A percentile compares a stretch with the other conserved stretches of the same genome.
phyloP scores from a whole-genome alignment of 2,888 invertebrate genomes.

The Zaprionus lineosus region DNA sequence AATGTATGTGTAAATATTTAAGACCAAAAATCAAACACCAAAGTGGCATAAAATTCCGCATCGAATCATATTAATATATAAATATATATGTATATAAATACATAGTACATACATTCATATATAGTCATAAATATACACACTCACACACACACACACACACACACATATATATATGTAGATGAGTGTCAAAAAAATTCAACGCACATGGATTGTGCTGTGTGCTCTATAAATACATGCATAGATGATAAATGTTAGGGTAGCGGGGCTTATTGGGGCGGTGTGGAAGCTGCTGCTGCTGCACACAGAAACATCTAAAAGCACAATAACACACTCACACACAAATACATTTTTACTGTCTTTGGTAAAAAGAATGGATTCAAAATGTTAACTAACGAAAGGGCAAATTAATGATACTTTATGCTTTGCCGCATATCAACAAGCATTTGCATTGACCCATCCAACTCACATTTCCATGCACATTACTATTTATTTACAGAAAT shows the following conservation, averaged over 20 bases:
- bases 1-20: constrained; percentile 18
- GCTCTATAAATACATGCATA: constrained; percentile 62
- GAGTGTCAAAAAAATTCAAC: constrained; percentile 50
- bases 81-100: background rate
- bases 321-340: constrained; percentile 9
- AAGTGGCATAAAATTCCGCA: constrained; percentile 21
- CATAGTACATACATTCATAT: constrained; percentile 4
- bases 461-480: too few relatives aligned
- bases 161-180: constrained; percentile 2
- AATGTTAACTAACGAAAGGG: constrained; percentile 28
- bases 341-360: constrained; percentile 9
- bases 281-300: constrained; percentile 24
- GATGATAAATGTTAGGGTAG: constrained; percentile 18
- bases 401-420: constrained; percentile 31
- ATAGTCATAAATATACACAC: background rate
- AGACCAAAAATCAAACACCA: constrained; percentile 6
- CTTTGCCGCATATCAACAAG: constrained; percentile 46
- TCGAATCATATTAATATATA: constrained; percentile 17
- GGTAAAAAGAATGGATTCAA: constrained; percentile 21
- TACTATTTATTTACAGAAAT: constrained; percentile 4
- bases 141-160: constrained; percentile 1
- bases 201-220: constrained; percentile 64
- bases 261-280: background rate
- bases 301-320: too few relatives aligned
- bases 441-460: constrained; percentile 39